Percentiles rank a stretch among this genome's conserved stretches.
phyloP scores from a whole-genome alignment of 2,797 vertebrate genomes.

The Danio tinwini region DNA sequence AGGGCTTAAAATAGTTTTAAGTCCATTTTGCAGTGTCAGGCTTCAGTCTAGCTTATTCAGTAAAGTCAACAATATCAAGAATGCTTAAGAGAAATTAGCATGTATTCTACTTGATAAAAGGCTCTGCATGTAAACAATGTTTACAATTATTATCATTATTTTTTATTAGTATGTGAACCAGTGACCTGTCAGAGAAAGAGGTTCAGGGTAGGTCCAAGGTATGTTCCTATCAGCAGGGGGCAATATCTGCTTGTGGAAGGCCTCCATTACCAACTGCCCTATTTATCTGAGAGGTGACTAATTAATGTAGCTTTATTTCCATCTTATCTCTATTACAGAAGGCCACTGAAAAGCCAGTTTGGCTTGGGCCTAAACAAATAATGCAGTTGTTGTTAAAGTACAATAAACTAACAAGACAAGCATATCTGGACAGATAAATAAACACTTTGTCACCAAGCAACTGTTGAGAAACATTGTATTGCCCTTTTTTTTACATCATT shows the following conservation, averaged over 20 bases:
- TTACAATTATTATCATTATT: no score
- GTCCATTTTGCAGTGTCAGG: no score
- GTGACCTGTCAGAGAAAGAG: background rate
- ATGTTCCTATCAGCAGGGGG: slow-evolving; percentile 66
- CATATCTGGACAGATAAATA: slow-evolving; percentile 72
- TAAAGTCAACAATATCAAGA: no score
- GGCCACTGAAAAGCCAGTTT: slow-evolving; percentile 73
- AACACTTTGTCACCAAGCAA: slow-evolving; percentile 72
- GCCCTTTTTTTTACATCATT: background rate
- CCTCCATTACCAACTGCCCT: background rate
- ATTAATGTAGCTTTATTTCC: slow-evolving; percentile 68
- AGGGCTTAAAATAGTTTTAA: no score
- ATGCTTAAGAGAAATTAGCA: no score
- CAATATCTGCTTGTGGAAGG: slow-evolving; percentile 60
- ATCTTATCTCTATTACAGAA: slow-evolving; percentile 65
- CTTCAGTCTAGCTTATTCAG: no score
- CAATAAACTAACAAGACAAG: slow-evolving; percentile 73
- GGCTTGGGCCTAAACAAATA: slow-evolving; percentile 62
- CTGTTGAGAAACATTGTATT: slow-evolving; percentile 61
- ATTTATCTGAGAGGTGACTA: slow-evolving; percentile 27
- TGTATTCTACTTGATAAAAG: no score
- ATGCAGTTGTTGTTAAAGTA: slow-evolving; percentile 74
- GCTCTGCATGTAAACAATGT: no score
- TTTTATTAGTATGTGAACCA: background rate
- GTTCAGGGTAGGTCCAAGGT: background rate